These are phyloP conservation scores for Drosophila buzzatii DNA, from an alignment of 2,888 invertebrate species.

Conservation along the genomic window DNA sequence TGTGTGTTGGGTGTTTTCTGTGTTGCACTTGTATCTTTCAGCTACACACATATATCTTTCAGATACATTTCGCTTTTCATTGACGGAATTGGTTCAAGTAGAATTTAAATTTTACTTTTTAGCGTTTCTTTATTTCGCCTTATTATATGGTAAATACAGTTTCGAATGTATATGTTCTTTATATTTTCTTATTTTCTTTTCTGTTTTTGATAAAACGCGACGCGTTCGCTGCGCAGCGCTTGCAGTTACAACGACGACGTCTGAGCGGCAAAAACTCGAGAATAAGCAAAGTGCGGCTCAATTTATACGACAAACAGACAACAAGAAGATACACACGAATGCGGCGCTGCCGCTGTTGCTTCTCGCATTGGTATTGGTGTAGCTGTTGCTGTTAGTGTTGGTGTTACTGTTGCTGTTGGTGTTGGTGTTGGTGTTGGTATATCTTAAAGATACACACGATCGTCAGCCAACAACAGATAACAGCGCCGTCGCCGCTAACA, in stretches of 20 bases:
- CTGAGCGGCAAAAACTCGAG: conserved; percentile 80
- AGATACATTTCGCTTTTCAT: conserved; percentile 29
- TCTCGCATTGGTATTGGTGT: conserved; percentile 28
- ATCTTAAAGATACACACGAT: conserved; percentile 76
- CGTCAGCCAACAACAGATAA: conserved; percentile 63
- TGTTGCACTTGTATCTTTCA: conserved; percentile 59
- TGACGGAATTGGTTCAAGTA: not conserved
- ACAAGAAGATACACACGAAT: conserved; percentile 73
- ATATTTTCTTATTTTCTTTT: not conserved
- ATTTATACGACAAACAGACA: conserved; percentile 78
- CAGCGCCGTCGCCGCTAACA: conserved; percentile 44
- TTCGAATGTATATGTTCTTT: conserved; percentile 10
- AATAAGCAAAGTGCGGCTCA: conserved; percentile 81
- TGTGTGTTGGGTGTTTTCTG: conserved; percentile 22
- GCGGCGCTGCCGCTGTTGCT: conserved; percentile 33
- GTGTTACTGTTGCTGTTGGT: conserved; percentile 28
- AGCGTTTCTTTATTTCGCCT: not conserved
- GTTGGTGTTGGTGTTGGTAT: conserved; percentile 53
- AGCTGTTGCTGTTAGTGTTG: conserved; percentile 20
- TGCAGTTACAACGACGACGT: conserved; percentile 79
- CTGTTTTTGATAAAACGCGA: conserved; percentile 37
- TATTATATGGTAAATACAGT: conserved; percentile 21
- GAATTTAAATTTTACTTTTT: conserved; percentile 17
- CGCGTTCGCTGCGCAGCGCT: conserved; percentile 61
- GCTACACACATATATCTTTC: conserved; percentile 43